Percentiles rank a stretch among this genome's conserved stretches.
These are phyloP conservation scores for Creontiades dilutus DNA, from an alignment of 2,888 invertebrate genomes.

Conservation along the genomic window DNA sequence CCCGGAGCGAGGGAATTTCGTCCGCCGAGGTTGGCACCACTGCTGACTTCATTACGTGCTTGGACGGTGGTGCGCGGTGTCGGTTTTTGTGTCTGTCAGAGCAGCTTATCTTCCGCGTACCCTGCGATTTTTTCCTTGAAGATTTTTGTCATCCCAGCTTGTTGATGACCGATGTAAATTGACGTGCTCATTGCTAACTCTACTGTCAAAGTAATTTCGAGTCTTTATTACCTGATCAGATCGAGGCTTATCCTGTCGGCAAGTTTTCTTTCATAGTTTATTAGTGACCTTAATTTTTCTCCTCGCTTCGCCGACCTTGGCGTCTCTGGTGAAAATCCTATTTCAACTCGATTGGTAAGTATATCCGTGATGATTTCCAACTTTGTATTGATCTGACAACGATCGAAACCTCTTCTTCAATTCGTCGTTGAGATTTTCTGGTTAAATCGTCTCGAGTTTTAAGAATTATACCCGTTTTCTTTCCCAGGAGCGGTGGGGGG, in stretches of 20 bases:
- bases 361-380: neutral
- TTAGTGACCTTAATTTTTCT: constrained; percentile 50
- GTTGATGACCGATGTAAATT: neutral
- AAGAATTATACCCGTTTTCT: neutral
- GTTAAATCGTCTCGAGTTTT: too few relatives aligned
- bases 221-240: neutral
- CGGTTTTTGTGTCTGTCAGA: constrained; percentile 51
- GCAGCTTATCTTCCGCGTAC: constrained; percentile 62
- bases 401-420: neutral
- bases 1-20: neutral
- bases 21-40: constrained; percentile 44
- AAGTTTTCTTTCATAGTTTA: neutral
- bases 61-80: constrained; percentile 53
- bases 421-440: neutral
- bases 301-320: constrained; percentile 64
- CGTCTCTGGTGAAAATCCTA: constrained; percentile 57
- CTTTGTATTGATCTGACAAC: neutral
- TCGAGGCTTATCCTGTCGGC: constrained; percentile 5
- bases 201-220: neutral
- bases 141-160: neutral
- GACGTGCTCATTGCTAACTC: neutral
- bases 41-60: constrained; percentile 44
- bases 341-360: constrained; percentile 56
- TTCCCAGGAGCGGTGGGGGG: neutral
- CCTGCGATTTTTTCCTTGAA: neutral